phyloP scores from a whole-genome alignment of 2,888 invertebrate species.

The Ophraella communa region DNA sequence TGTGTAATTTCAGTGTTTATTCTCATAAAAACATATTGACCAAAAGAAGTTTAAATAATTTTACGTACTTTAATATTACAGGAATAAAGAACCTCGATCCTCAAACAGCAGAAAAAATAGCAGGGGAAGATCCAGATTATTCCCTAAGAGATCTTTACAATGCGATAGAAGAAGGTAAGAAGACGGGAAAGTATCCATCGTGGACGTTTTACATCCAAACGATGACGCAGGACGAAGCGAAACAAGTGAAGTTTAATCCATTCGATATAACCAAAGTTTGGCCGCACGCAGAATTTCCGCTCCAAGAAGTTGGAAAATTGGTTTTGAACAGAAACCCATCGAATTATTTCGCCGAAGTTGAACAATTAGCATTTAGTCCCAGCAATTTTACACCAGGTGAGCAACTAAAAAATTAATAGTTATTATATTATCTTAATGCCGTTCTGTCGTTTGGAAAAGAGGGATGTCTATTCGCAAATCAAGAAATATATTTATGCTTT shows the following conservation, averaged over 20 bases:
- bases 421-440: no score
- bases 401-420: no score
- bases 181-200: constrained; percentile 63
- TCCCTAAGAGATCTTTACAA: constrained; percentile 86
- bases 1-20: no score
- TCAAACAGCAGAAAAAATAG: constrained; percentile 70
- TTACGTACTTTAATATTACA: constrained; percentile 23
- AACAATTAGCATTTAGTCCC: constrained; percentile 88
- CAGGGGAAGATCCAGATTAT: constrained; percentile 84
- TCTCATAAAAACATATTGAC: no score
- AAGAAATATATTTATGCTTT: no score
- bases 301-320: constrained; percentile 83
- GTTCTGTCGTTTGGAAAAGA: no score
- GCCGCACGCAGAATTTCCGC: constrained; percentile 83
- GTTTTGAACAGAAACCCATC: constrained; percentile 84
- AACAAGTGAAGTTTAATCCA: constrained; percentile 80
- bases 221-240: constrained; percentile 86
- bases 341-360: constrained; percentile 91
- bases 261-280: constrained; percentile 80
- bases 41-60: no score
- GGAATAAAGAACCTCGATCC: constrained; percentile 74
- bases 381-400: constrained; percentile 85
- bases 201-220: constrained; percentile 81
- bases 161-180: constrained; percentile 72
- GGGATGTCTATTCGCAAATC: no score